Evolutionary conservation across 2,888 invertebrate genomes (phyloP).

Genomic region (Lasioglossum zephyrum): DNA sequence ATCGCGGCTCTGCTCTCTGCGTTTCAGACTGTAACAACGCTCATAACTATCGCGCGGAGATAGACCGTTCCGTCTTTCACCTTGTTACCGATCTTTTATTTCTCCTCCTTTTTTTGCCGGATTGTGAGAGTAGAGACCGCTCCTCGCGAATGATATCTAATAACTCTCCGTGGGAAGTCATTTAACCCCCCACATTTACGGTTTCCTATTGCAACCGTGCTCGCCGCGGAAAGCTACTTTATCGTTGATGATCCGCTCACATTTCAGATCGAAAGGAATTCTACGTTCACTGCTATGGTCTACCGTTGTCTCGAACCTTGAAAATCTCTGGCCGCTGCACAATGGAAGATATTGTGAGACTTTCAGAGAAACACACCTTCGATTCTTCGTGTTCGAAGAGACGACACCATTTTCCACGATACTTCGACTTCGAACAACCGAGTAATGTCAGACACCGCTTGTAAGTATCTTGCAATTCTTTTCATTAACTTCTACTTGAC

Average conservation of each 20-base stretch:
- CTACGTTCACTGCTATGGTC: neutral
- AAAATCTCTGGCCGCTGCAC: neutral
- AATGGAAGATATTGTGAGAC: neutral
- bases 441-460: neutral
- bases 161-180: neutral
- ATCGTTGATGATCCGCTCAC: constrained; percentile 7
- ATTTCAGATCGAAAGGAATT: constrained; percentile 3
- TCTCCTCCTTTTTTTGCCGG: neutral
- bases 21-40: constrained; percentile 59
- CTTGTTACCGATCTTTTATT: constrained; percentile 61
- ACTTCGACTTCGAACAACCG: neutral
- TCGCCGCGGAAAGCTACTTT: neutral
- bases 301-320: constrained; percentile 1
- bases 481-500: too few relatives aligned
- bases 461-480: too few relatives aligned
- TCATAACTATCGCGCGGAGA: constrained; percentile 47
- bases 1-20: constrained; percentile 37
- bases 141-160: constrained; percentile 20
- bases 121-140: neutral
- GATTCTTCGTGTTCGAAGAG: neutral
- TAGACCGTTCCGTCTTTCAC: constrained; percentile 53
- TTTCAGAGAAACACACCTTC: neutral
- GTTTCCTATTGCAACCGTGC: neutral
- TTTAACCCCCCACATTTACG: neutral
- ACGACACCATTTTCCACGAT: neutral